Base-by-base conservation (phyloP, 2,113 vertebrate genomes). In the Malurus melanocephalus region DNA sequence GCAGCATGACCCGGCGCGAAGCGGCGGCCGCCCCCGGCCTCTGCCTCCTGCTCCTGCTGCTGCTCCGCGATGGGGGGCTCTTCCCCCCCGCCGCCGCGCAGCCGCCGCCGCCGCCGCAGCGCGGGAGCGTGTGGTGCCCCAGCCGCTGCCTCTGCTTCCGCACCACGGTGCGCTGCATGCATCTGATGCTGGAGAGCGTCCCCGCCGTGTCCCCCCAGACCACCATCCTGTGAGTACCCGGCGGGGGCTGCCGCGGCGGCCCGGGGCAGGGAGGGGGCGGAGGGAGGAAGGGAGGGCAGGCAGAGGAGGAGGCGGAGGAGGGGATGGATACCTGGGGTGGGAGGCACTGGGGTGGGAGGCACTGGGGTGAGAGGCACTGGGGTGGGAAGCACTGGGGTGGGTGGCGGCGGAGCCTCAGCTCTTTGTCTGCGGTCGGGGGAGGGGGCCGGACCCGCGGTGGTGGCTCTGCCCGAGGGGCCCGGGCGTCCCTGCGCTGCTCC, bases 371-470 rank as follows among this genome's bases (percentile, higher is more conserved):
- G 62, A 33, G 7, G 33, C 33, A 33, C 33, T 33, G 33, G 33
- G 33, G 33, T 35, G 35, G 35, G 35, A 35, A 46, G 40, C 82
- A 30, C 86, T 52, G 80, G 57, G 49, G 27, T 52, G 73, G 78
- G 62, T 49, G 86, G 57, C 6, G n/a, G 52, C 52, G 62, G 52
- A 69, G 55, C 53, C 16, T 52, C 77, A 11, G 72, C 52, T 56
- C 85, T 94, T 95, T 94, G 93, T 94, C 55, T 89, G 61, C 27
- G 10, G 28, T 30, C 75, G 62, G 61, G 28, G 61, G 32, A 66
- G 38, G 43, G 71, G 69, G 32, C 21, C 9, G 52, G 24, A 55
- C 19, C 42, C n/a, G 32, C 32, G 10, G 49, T 49, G 3, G 35
- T 24, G 79, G 24, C 68, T 84, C 74, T 79, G 57, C 45, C 66